These are phyloP conservation scores for Elysia chlorotica DNA, from an alignment of 1,140 invertebrate genomes.

Conservation along the genomic window DNA sequence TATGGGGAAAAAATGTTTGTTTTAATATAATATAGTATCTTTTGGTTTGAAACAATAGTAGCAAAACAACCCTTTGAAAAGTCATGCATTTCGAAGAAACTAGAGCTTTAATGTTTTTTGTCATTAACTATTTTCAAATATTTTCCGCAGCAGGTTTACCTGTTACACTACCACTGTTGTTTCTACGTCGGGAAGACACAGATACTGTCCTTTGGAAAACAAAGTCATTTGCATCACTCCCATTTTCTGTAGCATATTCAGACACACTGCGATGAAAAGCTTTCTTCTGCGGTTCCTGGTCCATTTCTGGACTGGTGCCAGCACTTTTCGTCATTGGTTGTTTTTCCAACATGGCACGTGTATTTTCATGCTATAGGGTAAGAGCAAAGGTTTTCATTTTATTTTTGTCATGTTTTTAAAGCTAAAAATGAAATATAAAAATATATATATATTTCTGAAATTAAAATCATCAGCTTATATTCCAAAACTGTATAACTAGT, in stretches of 20 bases:
- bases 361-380: slow-evolving; percentile 18
- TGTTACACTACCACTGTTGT: slow-evolving; percentile 73
- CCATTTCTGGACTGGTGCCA: slow-evolving; percentile 54
- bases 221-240: slow-evolving; percentile 32
- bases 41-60: no score
- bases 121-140: neutral
- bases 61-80: no score
- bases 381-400: no score
- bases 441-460: no score
- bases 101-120: no score
- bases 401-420: no score
- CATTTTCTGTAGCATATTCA: slow-evolving; percentile 57
- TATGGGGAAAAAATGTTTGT: no score
- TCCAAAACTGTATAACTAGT: no score
- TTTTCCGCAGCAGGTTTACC: slow-evolving; percentile 58
- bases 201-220: slow-evolving; percentile 35
- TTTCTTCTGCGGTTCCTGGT: slow-evolving; percentile 65
- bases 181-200: slow-evolving; percentile 68
- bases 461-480: no score
- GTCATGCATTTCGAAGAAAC: no score
- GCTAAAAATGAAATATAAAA: no score
- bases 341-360: slow-evolving; percentile 23
- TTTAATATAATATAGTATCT: no score
- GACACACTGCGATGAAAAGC: slow-evolving; percentile 74
- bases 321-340: slow-evolving; percentile 50